Percentiles rank a stretch among this genome's conserved stretches.
Conservation (phyloP, 2,888 invertebrate species). For the Hypolimnas misippus region DNA sequence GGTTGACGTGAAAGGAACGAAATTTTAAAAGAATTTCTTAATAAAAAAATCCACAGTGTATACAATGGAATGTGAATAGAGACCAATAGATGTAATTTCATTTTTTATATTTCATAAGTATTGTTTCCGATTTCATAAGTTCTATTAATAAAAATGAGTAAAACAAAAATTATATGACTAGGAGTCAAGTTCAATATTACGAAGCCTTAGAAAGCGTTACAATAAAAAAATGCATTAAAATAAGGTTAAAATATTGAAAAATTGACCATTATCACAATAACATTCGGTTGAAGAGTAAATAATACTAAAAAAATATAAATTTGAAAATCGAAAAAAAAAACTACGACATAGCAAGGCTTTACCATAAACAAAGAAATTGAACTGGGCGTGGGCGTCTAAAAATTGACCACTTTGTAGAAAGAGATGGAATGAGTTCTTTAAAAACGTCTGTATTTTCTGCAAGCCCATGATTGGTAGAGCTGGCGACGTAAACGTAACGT, state of each 20-base stretch:
- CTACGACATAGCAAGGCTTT: too few relatives aligned
- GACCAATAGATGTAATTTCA: slow-evolving; percentile 8
- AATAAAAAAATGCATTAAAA: neutral
- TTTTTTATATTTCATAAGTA: neutral
- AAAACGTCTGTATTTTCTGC: too few relatives aligned
- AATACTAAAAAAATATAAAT: slow-evolving; percentile 5
- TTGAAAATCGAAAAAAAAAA: neutral
- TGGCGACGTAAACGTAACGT: too few relatives aligned
- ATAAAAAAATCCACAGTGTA: neutral
- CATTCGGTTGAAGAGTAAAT: slow-evolving; percentile 3
- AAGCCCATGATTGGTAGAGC: too few relatives aligned
- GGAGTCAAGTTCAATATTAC: slow-evolving; percentile 11
- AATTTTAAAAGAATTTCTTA: neutral
- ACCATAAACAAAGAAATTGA: too few relatives aligned
- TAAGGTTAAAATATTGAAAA: slow-evolving; percentile 4
- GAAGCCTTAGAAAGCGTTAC: neutral
- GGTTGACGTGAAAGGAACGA: neutral
- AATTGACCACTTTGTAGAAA: too few relatives aligned
- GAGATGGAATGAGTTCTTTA: too few relatives aligned
- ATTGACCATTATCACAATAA: slow-evolving; percentile 4
- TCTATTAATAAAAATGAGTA: slow-evolving; percentile 8
- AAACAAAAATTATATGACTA: slow-evolving; percentile 20
- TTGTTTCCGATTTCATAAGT: neutral
- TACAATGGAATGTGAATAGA: slow-evolving; percentile 11
- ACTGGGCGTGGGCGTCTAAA: too few relatives aligned